phyloP scores from a whole-genome alignment of 2,113 vertebrate genomes.

The Ophthalmolycus amberensis region DNA sequence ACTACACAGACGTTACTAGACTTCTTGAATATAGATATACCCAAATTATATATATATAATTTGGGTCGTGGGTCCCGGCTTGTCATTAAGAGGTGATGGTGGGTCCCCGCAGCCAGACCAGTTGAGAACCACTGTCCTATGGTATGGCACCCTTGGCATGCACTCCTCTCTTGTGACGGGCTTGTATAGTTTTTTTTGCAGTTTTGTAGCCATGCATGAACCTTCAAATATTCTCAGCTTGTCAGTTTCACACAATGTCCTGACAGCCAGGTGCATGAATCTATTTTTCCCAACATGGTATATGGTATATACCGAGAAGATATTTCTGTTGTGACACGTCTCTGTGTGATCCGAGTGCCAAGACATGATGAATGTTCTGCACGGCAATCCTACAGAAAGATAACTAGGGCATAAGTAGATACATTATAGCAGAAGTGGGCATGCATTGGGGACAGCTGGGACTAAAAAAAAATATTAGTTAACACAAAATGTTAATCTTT shows the following conservation, averaged over 20 bases:
- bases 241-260: conserved; percentile 57
- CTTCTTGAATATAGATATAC: too few relatives aligned
- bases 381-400: conserved; percentile 11
- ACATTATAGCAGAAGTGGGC: conserved; percentile 6
- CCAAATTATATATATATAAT: too few relatives aligned
- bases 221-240: conserved; percentile 48
- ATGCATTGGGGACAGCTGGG: not conserved
- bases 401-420: conserved; percentile 28
- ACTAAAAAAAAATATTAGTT: not conserved
- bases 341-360: conserved; percentile 31
- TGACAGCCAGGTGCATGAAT: conserved; percentile 23
- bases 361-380: conserved; percentile 35
- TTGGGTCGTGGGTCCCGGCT: too few relatives aligned
- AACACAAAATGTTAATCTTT: conserved; percentile 6
- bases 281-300: conserved; percentile 25
- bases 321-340: conserved; percentile 20
- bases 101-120: too few relatives aligned
- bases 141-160: conserved; percentile 26
- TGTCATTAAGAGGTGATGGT: too few relatives aligned
- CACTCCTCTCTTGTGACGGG: conserved; percentile 31
- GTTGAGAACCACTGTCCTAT: too few relatives aligned
- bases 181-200: conserved; percentile 24
- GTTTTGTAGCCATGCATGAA: conserved; percentile 41
- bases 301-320: conserved; percentile 21
- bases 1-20: too few relatives aligned